These are phyloP conservation scores for Marronus borbonicus DNA, from an alignment of 2,888 invertebrate genomes.

Conservation along the genomic window DNA sequence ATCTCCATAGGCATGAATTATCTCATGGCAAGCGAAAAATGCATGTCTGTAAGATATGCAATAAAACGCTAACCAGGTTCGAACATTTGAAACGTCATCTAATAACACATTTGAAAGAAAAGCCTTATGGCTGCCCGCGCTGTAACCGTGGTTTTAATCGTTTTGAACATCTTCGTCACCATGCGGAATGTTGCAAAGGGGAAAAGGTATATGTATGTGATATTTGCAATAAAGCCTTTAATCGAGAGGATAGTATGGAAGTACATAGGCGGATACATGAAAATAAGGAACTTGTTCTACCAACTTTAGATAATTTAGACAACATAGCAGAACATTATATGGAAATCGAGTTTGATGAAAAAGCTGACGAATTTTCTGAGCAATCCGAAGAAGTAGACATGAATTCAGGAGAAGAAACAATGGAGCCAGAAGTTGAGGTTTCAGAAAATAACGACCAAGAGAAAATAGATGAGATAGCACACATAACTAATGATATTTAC, in stretches of 20 bases:
- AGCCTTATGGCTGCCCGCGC: slow-evolving; percentile 67
- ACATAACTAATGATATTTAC: slow-evolving; percentile 52
- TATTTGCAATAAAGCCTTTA: slow-evolving; percentile 70
- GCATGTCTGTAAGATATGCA: slow-evolving; percentile 69
- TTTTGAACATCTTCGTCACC: slow-evolving; percentile 67
- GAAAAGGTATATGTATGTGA: slow-evolving; percentile 70
- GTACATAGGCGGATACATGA: slow-evolving; percentile 67
- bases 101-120: slow-evolving; percentile 68
- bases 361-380: slow-evolving; percentile 55
- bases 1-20: slow-evolving; percentile 67
- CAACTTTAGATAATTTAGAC: slow-evolving; percentile 68
- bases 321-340: slow-evolving; percentile 69
- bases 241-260: slow-evolving; percentile 68
- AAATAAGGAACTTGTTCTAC: slow-evolving; percentile 64
- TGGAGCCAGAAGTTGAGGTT: slow-evolving; percentile 37
- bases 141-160: slow-evolving; percentile 69
- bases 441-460: slow-evolving; percentile 54
- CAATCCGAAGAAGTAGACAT: slow-evolving; percentile 51
- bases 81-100: slow-evolving; percentile 69
- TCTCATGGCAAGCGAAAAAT: slow-evolving; percentile 66
- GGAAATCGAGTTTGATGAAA: slow-evolving; percentile 62
- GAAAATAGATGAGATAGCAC: slow-evolving; percentile 47
- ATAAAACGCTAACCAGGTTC: slow-evolving; percentile 67
- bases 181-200: slow-evolving; percentile 68
- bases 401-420: slow-evolving; percentile 7